Evolutionary conservation across 2,797 vertebrate genomes (phyloP), one percentile per base, ranked within the genome.

Genomic region (Myripristis jacobus): DNA sequence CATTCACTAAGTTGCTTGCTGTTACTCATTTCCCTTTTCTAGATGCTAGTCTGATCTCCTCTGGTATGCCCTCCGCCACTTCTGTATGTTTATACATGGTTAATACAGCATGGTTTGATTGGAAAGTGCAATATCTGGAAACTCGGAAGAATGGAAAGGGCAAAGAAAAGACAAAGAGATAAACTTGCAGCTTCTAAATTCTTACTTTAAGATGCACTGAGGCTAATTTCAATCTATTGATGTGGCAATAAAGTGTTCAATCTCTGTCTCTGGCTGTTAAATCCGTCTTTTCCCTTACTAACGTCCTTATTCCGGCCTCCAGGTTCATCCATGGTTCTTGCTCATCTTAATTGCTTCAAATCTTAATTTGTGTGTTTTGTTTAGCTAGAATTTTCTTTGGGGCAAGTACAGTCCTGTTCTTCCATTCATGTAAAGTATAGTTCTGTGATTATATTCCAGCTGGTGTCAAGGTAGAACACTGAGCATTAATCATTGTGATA

Each of bases 401-500:
- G 22, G 11, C 36, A 57, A 75, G 46, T 71, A 24, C 61, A 69
- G 50, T 27, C 0, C 52, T 25, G 34, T 2, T 18, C 36, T 24
- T 76, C 8, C 38, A 41, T 41, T 58, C 56, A 43, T 43, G 36
- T 36, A 44, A 41, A 27, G 48, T 51, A 15, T 16, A 16, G 11
- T 31, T 21, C 34, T 66, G 63, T 31, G 38, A 29, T 46, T 66
- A 43, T 0, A n/a, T 3, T 54, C 41, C 29, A 48, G 19, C 65
- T 73, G 53, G 34, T 47, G 16, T 62, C 10, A 25, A 66, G 3
- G 58, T 48, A 62, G 22, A 68, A 64, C 4, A 64, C 7, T 44
- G 21, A 0, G 22, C 57, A 63, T 64, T 58, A 52, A 73, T 75
- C 64, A 60, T 5, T 48, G 25, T 47, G 16, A 75, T 43, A 52